A percentile compares a stretch with the other conserved stretches of the same genome.
phyloP scores from a whole-genome alignment of 2,888 invertebrate species.

The Drepanosiphum platanoidis region DNA sequence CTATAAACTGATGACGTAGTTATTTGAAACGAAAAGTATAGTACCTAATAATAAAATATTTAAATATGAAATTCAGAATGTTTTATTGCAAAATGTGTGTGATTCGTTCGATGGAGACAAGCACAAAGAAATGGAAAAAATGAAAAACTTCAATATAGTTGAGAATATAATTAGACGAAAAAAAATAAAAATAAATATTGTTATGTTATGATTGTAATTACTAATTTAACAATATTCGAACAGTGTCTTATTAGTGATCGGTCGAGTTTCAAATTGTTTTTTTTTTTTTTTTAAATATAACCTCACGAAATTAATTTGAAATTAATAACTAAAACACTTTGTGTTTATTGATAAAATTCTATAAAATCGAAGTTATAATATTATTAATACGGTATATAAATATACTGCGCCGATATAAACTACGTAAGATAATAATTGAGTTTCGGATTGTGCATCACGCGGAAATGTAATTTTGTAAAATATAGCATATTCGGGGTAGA shows the following conservation, averaged over 20 bases:
- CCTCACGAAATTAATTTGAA: too few species aligned
- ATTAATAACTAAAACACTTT: too few species aligned
- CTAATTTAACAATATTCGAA: too few species aligned
- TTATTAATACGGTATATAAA: not conserved
- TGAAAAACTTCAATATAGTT: too few species aligned
- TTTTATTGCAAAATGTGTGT: not conserved
- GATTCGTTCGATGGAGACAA: not conserved
- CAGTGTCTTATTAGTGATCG: too few species aligned
- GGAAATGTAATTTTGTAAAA: not conserved
- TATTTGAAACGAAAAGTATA: constrained; percentile 19
- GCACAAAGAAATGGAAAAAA: too few species aligned
- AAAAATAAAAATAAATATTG: too few species aligned
- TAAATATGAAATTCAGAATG: not conserved
- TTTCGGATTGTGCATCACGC: not conserved
- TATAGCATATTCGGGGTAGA: not conserved
- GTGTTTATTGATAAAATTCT: not conserved
- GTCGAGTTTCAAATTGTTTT: too few species aligned
- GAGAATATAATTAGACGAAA: too few species aligned
- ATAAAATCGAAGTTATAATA: not conserved
- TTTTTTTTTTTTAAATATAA: too few species aligned
- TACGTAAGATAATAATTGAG: not conserved
- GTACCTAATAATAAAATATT: not conserved
- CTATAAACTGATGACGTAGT: constrained; percentile 44
- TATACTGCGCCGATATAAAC: too few species aligned
- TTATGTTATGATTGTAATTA: too few species aligned